Conservation (phyloP, 2,888 invertebrate species). For the Caenorhabditis zanzibari region DNA sequence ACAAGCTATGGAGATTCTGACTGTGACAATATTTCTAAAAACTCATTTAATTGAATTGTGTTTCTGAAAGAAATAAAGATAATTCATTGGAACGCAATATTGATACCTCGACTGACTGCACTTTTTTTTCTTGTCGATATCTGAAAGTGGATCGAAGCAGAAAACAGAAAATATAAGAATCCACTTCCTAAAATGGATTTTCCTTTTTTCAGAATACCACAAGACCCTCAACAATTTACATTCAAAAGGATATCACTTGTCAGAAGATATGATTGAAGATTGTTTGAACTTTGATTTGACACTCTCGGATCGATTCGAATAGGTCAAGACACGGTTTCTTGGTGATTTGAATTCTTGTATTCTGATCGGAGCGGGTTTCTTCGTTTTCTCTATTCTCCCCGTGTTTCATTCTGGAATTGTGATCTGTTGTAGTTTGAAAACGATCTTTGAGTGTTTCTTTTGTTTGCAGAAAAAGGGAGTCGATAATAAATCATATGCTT, state of each 20-base stretch:
- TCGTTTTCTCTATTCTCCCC: background rate
- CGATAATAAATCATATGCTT: slow-evolving; percentile 27
- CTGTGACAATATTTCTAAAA: no score
- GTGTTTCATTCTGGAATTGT: slow-evolving; percentile 11
- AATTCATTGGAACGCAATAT: no score
- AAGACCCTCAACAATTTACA: background rate
- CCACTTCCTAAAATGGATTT: no score
- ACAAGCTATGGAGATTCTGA: no score
- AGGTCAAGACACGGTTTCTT: slow-evolving; percentile 40
- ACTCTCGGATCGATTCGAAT: slow-evolving; percentile 11
- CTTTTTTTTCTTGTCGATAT: no score
- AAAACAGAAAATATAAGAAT: no score
- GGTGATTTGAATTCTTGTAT: slow-evolving; percentile 59
- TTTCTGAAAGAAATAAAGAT: no score
- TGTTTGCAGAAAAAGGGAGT: slow-evolving; percentile 4
- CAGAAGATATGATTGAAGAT: slow-evolving; percentile 22
- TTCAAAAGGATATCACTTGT: background rate
- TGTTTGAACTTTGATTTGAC: slow-evolving; percentile 43
- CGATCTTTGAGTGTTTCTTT: slow-evolving; percentile 12
- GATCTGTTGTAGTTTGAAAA: slow-evolving; percentile 37
- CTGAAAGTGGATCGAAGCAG: no score
- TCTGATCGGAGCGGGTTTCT: slow-evolving; percentile 39
- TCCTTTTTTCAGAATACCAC: no score
- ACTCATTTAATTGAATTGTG: no score
- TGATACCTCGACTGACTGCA: no score